These are phyloP conservation scores for Protobothrops flavoviridis DNA, from an alignment of 2,113 vertebrate species.

Conservation along the genomic window DNA sequence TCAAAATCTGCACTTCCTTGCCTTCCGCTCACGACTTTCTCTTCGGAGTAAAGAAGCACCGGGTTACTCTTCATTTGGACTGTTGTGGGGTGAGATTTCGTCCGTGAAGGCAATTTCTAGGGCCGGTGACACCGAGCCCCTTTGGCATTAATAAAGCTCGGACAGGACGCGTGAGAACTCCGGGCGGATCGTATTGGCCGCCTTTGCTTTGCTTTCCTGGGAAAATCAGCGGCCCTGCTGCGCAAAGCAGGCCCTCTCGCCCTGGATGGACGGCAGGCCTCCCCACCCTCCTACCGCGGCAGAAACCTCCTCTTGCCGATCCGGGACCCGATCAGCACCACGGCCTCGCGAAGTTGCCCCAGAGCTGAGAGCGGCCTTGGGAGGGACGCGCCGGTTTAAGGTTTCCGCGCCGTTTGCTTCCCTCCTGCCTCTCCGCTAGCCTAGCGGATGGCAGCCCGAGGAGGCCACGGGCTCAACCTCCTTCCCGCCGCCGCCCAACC, in stretches of 20 bases:
- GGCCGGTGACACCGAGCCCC: not conserved
- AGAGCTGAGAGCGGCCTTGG: not conserved
- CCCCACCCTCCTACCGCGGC: not conserved
- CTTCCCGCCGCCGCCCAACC: not conserved
- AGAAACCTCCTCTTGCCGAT: not conserved
- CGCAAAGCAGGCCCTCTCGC: not conserved
- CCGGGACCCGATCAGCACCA: not conserved
- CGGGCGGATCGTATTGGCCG: not conserved
- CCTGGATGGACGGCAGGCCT: not conserved
- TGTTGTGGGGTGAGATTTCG: not conserved
- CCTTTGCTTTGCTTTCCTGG: not conserved
- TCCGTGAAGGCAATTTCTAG: fast-evolving
- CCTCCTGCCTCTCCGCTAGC: not conserved
- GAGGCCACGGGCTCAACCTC: not conserved
- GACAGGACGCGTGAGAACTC: not conserved
- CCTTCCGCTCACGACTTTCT: not conserved
- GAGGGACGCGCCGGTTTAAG: not conserved
- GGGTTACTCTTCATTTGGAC: not conserved
- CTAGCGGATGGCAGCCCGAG: not conserved
- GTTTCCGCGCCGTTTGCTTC: not conserved
- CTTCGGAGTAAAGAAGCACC: not conserved
- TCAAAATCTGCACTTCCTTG: not conserved
- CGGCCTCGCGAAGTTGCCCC: not conserved
- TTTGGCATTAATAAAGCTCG: not conserved
- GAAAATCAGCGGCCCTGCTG: not conserved